Evolutionary conservation across 2,888 invertebrate genomes (phyloP).

Genomic region (Calephelis perditalis): DNA sequence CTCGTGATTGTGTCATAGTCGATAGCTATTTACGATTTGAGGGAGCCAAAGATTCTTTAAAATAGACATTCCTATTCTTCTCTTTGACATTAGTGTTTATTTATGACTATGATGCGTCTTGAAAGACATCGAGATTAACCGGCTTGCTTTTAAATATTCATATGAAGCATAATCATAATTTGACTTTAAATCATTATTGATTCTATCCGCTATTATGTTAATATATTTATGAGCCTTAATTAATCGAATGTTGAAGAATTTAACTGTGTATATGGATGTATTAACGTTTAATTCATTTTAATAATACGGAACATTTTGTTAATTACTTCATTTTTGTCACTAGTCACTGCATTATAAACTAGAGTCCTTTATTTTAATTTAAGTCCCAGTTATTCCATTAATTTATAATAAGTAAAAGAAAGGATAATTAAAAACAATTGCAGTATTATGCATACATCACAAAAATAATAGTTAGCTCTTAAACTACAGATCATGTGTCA

Average conservation of each 20-base stretch:
- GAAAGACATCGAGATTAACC: conserved; percentile 5
- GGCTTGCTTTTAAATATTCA: conserved; percentile 13
- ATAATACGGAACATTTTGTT: too few species aligned
- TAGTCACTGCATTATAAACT: too few species aligned
- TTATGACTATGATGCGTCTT: conserved; percentile 17
- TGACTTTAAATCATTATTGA: conserved; percentile 12
- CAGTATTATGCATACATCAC: too few species aligned
- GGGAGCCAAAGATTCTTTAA: conserved; percentile 28
- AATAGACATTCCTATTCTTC: conserved; percentile 31
- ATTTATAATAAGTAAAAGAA: too few species aligned
- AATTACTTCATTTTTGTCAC: too few species aligned
- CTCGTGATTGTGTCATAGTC: conserved; percentile 25
- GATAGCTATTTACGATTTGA: conserved; percentile 29
- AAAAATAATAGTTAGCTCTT: too few species aligned
- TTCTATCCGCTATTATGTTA: conserved; percentile 1
- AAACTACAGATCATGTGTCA: too few species aligned
- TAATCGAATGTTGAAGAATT: background rate
- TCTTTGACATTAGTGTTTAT: conserved; percentile 30
- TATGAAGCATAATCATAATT: conserved; percentile 13
- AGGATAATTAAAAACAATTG: too few species aligned
- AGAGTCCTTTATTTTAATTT: too few species aligned
- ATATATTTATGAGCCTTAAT: background rate
- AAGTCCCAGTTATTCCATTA: too few species aligned
- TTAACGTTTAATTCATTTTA: too few species aligned
- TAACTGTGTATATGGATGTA: too few species aligned